Percentiles rank a stretch among this genome's conserved stretches.
phyloP scores from a whole-genome alignment of 2,797 vertebrate species.

The Falco naumanni region DNA sequence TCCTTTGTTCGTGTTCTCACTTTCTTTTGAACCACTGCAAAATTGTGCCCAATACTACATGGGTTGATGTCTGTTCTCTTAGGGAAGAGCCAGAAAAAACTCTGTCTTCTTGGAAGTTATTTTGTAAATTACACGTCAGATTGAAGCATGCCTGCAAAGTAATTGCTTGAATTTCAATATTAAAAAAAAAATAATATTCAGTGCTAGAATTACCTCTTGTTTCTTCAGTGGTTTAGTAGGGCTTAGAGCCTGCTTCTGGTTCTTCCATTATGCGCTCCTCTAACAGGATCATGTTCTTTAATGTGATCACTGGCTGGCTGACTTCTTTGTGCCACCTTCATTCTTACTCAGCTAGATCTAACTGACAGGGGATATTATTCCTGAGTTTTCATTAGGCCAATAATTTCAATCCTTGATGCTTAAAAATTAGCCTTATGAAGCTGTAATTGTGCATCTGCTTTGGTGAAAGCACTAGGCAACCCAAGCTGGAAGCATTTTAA shows the following conservation, averaged over 20 bases:
- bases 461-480: not conserved
- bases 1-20: not conserved
- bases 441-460: not conserved
- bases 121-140: not conserved
- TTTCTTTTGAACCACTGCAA: not conserved
- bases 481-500: not conserved
- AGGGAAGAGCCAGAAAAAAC: not conserved
- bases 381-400: constrained; percentile 28
- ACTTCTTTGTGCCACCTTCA: constrained; percentile 13
- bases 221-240: not conserved
- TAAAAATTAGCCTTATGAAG: constrained; percentile 23
- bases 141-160: not conserved
- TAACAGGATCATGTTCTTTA: constrained; percentile 13
- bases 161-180: constrained; percentile 17
- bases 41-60: not conserved
- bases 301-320: not conserved
- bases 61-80: not conserved
- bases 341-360: constrained; percentile 26
- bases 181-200: not conserved
- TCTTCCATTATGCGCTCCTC: not conserved
- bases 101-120: not conserved
- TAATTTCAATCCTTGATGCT: constrained; percentile 29
- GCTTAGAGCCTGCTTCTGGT: not conserved
- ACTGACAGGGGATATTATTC: constrained; percentile 50
- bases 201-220: not conserved